Evolutionary conservation across 2,797 vertebrate genomes (phyloP).

Genomic region (Toxotes lorentzi): DNA sequence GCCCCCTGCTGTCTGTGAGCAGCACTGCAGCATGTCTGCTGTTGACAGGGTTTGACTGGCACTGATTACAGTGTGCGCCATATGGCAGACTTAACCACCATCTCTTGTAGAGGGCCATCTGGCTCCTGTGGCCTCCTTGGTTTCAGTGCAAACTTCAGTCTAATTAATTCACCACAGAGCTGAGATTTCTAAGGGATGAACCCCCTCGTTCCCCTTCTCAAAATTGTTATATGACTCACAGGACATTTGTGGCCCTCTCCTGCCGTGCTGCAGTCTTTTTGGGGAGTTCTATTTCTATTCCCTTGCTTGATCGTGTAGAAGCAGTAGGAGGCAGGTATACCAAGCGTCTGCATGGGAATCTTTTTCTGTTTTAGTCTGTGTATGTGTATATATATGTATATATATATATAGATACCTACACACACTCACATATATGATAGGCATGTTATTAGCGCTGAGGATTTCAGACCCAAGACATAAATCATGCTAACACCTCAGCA

Average conservation of each 20-base stretch:
- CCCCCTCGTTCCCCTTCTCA: not conserved
- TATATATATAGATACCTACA: slow-evolving; percentile 12
- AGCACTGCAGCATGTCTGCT: slow-evolving; percentile 38
- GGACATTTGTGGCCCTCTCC: slow-evolving; percentile 17
- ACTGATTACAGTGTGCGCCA: slow-evolving; percentile 71
- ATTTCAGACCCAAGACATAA: slow-evolving; percentile 56
- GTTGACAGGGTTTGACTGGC: slow-evolving; percentile 37
- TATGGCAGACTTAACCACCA: slow-evolving; percentile 74
- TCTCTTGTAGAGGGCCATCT: slow-evolving; percentile 75
- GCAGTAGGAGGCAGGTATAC: slow-evolving; percentile 36
- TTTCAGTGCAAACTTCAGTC: slow-evolving; percentile 56
- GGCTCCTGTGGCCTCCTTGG: slow-evolving; percentile 60
- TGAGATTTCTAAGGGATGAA: slow-evolving; percentile 21
- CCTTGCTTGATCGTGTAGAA: slow-evolving; percentile 3
- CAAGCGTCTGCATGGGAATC: slow-evolving; percentile 24
- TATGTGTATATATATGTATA: not conserved
- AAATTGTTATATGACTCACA: slow-evolving; percentile 42
- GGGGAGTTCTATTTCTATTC: slow-evolving; percentile 27
- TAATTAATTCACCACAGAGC: slow-evolving; percentile 65
- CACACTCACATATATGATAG: slow-evolving; percentile 8
- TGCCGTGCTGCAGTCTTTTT: slow-evolving; percentile 25
- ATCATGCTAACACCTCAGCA: slow-evolving; percentile 51
- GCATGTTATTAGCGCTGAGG: slow-evolving; percentile 37
- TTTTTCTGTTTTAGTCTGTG: slow-evolving; percentile 22
- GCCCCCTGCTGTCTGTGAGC: slow-evolving; percentile 62